Evolutionary conservation across 2,888 invertebrate genomes (phyloP).

Genomic region (Flexamia atlantica): DNA sequence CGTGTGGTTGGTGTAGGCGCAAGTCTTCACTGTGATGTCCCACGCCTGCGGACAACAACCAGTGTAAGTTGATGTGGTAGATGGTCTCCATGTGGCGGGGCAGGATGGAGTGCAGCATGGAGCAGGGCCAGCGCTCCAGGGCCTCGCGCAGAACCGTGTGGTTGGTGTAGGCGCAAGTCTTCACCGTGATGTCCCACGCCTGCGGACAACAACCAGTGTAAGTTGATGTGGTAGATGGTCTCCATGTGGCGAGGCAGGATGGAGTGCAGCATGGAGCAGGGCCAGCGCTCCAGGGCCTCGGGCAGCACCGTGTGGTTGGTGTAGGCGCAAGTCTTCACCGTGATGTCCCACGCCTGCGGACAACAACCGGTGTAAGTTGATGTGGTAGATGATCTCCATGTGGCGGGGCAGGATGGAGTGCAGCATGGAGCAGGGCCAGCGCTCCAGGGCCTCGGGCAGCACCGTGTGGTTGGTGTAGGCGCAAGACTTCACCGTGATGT

Average conservation of each 20-base stretch:
- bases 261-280: slow-evolving; percentile 90
- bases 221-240: slow-evolving; percentile 98
- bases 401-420: slow-evolving; percentile 95
- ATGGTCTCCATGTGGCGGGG: slow-evolving; percentile 98
- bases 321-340: slow-evolving; percentile 94
- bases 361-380: slow-evolving; percentile 90
- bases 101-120: slow-evolving; percentile 91
- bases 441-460: slow-evolving; percentile 97
- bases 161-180: slow-evolving; percentile 98
- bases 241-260: slow-evolving; percentile 97
- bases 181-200: slow-evolving; percentile 93
- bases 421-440: slow-evolving; percentile 95
- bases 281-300: slow-evolving; percentile 98
- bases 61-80: slow-evolving; percentile 95
- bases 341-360: slow-evolving; percentile 91
- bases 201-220: slow-evolving; percentile 78
- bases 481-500: slow-evolving; percentile 90
- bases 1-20: slow-evolving; percentile 99
- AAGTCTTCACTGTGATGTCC: slow-evolving; percentile 90
- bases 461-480: slow-evolving; percentile 99
- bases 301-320: slow-evolving; percentile 99
- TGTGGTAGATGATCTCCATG: slow-evolving; percentile 98
- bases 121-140: slow-evolving; percentile 95
- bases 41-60: slow-evolving; percentile 87
- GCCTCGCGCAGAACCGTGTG: slow-evolving; percentile 99